Base-by-base conservation (phyloP, 2,888 invertebrate genomes). In the Oxytorus armatus region DNA sequence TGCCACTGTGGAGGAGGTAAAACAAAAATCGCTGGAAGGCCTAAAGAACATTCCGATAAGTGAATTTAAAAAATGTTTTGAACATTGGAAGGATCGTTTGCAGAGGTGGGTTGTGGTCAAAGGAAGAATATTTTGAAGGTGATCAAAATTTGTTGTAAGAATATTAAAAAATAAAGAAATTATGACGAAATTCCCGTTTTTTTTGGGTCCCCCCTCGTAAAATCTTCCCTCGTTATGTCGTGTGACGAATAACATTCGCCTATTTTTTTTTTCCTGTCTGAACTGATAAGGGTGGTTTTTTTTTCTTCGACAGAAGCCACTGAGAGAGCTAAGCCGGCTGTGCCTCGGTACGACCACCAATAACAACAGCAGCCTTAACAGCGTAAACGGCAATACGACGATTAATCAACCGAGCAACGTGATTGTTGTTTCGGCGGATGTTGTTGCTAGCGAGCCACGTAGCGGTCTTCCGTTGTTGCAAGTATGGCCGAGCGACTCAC, bases 401-500 rank as follows among this genome's bases (percentile, higher is more conserved):
- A 53, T 36, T 8, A 70, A 49, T 44, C 63, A 74, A 59, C 36
- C 73, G 49, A 81, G 68, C 55, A 79, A 83, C 79, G 76, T 82
- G 39, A 75, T 84, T 10, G 83, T 84, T 23, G 81, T 82, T 39
- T 81, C 84, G 68, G 83, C 80, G 4, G 83, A 83, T 36, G 82
- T 84, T 44, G 77, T 83, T 25, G 87, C 87, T 14, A 86, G 87
- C 29, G 90, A 90, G 79, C 85, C 88, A 3, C 88, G 87, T n/a
- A 87, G 85, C 33, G 91, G 89, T n/a, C 86, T 92, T 72, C 92
- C 92, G 1, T 86, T 92, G 51, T 90, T 92, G 7, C 91, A 95
- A 92, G 95, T 95, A 86, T 95, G 95, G 95, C 95, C 95, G 49
- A 95, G 95, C 92, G 95, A 95, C 88, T 95, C 95, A 18, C 95